These are phyloP conservation scores for Polymixis flavicincta DNA, from an alignment of 2,888 invertebrate genomes.

Conservation along the genomic window DNA sequence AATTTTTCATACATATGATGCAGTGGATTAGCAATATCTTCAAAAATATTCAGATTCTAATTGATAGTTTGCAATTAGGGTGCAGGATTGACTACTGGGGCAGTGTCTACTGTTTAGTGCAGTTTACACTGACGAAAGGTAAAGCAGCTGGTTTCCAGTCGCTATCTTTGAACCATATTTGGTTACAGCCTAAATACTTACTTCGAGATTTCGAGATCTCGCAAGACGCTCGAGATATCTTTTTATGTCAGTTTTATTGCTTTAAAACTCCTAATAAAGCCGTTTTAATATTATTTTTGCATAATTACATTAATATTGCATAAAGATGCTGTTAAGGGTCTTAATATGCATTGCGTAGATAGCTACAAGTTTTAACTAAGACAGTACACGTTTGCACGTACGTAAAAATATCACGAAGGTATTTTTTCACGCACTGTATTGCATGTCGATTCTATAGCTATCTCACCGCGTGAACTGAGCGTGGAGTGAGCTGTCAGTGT, in stretches of 20 bases:
- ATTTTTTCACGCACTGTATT: no score
- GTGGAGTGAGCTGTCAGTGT: no score
- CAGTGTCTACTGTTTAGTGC: not conserved
- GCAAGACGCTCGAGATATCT: conserved; percentile 17
- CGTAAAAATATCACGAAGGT: no score
- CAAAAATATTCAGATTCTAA: no score
- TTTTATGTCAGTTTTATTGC: conserved; percentile 41
- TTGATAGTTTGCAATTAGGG: no score
- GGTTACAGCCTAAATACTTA: conserved; percentile 23
- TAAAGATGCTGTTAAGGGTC: conserved; percentile 16
- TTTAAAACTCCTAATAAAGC: conserved; percentile 31
- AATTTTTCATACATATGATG: no score
- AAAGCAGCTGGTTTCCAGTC: not conserved
- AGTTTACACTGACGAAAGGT: not conserved
- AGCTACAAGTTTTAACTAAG: not conserved
- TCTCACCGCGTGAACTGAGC: no score
- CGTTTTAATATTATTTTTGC: conserved; percentile 39
- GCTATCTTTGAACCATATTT: conserved; percentile 19
- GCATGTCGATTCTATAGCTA: no score
- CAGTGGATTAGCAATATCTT: no score
- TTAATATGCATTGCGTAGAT: conserved; percentile 3
- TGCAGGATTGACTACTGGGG: no score
- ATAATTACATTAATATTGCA: conserved; percentile 31
- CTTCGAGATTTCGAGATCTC: conserved; percentile 11
- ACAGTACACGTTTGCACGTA: no score